Conservation (phyloP, 2,113 vertebrate species). For the Loxodonta africana region DNA sequence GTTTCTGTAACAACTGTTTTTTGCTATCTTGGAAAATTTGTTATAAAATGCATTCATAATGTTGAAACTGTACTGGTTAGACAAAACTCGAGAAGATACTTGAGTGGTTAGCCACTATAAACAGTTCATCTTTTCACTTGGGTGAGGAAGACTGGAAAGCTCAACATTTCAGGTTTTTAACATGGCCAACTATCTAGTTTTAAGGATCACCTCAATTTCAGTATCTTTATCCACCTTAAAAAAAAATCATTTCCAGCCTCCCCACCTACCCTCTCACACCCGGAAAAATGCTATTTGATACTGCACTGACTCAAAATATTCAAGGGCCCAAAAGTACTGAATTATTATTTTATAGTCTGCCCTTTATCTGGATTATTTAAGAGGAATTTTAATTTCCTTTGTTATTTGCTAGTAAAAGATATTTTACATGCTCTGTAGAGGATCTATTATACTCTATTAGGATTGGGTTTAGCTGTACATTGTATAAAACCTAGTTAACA, state of each 20-base stretch:
- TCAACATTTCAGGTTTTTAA: not conserved
- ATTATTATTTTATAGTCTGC: slow-evolving; percentile 48
- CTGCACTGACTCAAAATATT: slow-evolving; percentile 40
- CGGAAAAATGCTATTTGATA: slow-evolving; percentile 15
- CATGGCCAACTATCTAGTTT: not conserved
- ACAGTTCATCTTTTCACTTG: not conserved
- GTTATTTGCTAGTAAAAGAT: slow-evolving; percentile 38
- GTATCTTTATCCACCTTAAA: not conserved
- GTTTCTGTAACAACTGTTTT: not conserved
- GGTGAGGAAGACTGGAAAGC: not conserved
- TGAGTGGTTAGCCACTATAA: slow-evolving; percentile 22
- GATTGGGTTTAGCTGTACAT: not conserved
- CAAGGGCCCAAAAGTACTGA: not conserved
- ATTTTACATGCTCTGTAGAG: slow-evolving; percentile 26
- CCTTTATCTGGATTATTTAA: slow-evolving; percentile 27
- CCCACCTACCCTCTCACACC: not conserved
- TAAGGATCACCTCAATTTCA: not conserved
- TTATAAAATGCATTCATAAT: not conserved
- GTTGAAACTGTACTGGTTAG: not conserved
- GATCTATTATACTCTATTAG: not conserved
- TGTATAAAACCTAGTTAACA: not conserved
- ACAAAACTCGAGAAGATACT: not conserved
- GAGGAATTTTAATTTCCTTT: slow-evolving; percentile 45
- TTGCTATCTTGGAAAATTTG: not conserved
- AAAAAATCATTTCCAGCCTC: not conserved